Evolutionary conservation across 2,113 vertebrate species (phyloP).

Genomic region (Catharus minimus): DNA sequence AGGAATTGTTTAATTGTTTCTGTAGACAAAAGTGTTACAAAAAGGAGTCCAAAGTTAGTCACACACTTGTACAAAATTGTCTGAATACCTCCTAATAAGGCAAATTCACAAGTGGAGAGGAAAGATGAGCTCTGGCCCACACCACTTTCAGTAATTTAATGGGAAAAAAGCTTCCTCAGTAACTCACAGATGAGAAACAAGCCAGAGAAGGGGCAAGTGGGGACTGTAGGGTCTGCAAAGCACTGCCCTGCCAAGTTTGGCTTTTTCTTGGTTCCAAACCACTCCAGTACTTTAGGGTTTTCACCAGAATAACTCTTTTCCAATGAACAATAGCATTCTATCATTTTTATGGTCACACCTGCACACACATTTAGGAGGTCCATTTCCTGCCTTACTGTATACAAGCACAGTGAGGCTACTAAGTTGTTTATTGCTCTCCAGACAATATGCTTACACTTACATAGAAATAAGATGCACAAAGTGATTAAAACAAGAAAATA

Average conservation of each 20-base stretch:
- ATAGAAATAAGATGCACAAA: neutral
- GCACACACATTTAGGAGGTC: neutral
- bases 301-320: neutral
- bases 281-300: neutral
- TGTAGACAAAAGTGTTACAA: neutral
- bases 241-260: neutral
- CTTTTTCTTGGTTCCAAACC: neutral
- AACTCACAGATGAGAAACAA: neutral
- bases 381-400: slow-evolving; percentile 28
- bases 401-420: slow-evolving; percentile 5
- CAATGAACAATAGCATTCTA: neutral
- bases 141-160: neutral
- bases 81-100: neutral
- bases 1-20: neutral
- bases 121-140: neutral
- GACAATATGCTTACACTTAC: neutral
- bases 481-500: neutral
- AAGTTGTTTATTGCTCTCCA: neutral
- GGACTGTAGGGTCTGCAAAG: neutral
- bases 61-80: neutral
- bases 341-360: slow-evolving; percentile 44
- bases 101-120: neutral
- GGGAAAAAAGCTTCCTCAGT: neutral
- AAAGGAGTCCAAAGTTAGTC: neutral
- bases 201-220: neutral